Conservation (phyloP, 2,888 invertebrate genomes). For the Ichneumon xanthorius region DNA sequence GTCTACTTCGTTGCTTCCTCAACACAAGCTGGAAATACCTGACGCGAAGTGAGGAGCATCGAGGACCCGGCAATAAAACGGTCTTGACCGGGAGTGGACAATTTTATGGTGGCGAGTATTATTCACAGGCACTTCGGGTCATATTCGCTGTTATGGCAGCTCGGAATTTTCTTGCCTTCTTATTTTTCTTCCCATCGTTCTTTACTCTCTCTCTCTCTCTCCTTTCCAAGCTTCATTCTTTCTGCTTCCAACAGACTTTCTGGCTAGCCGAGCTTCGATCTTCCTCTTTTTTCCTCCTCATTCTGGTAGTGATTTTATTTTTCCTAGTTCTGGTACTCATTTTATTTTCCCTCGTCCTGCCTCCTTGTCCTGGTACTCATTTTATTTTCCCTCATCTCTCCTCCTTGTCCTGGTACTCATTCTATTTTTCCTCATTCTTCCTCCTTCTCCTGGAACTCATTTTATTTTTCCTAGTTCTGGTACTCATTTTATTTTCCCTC, state of each 20-base stretch:
- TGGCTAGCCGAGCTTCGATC: conserved; percentile 13
- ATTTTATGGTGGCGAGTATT: conserved; percentile 81
- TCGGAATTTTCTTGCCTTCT: conserved; percentile 12
- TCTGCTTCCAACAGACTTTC: neutral
- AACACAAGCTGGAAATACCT: conserved; percentile 49
- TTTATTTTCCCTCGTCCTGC: neutral
- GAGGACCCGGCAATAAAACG: conserved; percentile 75
- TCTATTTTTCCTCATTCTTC: no score
- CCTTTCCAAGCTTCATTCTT: neutral
- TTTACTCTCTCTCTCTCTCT: neutral
- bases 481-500: no score
- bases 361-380: neutral
- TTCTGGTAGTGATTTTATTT: neutral
- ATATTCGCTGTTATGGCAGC: conserved; percentile 61
- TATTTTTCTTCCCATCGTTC: conserved; percentile 3
- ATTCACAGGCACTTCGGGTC: conserved; percentile 72
- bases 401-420: neutral
- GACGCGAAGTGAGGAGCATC: conserved; percentile 44
- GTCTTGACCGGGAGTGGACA: conserved; percentile 77
- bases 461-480: no score
- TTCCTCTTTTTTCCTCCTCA: conserved; percentile 6
- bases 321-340: no score
- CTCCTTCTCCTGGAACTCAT: neutral
- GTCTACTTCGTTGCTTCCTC: conserved; percentile 11
- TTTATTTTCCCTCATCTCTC: neutral